A percentile compares a stretch with the other conserved stretches of the same genome.
Evolutionary conservation across 2,797 vertebrate species (phyloP).

Genomic region (Sebastes steindachneri): DNA sequence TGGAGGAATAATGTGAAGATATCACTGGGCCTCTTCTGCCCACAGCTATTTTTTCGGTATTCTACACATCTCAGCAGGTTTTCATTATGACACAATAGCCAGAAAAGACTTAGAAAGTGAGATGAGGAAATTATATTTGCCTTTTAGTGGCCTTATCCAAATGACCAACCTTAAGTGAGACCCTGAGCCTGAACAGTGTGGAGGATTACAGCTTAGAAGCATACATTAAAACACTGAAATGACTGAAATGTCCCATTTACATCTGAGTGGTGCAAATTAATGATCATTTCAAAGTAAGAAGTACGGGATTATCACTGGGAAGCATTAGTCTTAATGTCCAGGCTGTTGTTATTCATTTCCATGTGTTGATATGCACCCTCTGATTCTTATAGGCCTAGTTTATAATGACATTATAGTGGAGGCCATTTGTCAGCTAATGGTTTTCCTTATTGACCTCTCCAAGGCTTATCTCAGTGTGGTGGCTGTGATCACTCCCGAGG

Average conservation of each 20-base stretch:
- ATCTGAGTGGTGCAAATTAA: constrained; percentile 43
- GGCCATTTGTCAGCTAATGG: constrained; percentile 72
- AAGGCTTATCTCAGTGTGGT: constrained; percentile 56
- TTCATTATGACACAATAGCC: constrained; percentile 10
- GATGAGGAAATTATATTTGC: not conserved
- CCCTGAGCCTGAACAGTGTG: constrained; percentile 8
- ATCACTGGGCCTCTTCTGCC: not conserved
- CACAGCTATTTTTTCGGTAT: constrained; percentile 22
- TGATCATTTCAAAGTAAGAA: constrained; percentile 47
- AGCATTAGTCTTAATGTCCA: constrained; percentile 50
- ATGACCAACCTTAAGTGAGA: not conserved
- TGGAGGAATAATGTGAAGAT: constrained; percentile 27
- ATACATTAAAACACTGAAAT: constrained; percentile 46
- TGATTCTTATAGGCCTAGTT: constrained; percentile 32
- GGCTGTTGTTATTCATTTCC: constrained; percentile 37
- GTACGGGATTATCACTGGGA: constrained; percentile 34
- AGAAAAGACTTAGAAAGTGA: not conserved
- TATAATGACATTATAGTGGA: constrained; percentile 55
- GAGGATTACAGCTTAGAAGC: constrained; percentile 34
- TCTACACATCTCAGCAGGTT: not conserved
- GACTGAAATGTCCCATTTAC: constrained; percentile 50
- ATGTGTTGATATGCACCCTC: constrained; percentile 42
- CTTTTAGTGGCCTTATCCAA: not conserved
- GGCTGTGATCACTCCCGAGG: constrained; percentile 56
- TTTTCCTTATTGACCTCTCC: constrained; percentile 68